A percentile compares a stretch with the other conserved stretches of the same genome.
Evolutionary conservation across 2,113 vertebrate species (phyloP).

Genomic region (Lophochroa leadbeateri): DNA sequence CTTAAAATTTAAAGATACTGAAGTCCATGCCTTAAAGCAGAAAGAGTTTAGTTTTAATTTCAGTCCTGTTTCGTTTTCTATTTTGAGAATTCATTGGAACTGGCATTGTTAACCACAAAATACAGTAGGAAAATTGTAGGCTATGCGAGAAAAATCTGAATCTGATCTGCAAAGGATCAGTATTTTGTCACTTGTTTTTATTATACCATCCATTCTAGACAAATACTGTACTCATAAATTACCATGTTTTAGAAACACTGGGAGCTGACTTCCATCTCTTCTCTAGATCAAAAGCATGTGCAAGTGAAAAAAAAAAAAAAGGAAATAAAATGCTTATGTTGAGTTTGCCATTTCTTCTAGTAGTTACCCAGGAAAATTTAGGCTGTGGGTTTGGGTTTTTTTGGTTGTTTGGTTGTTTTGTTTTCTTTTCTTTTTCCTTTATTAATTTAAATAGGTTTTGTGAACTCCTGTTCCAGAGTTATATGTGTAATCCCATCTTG

Average conservation of each 20-base stretch:
- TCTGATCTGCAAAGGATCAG: background rate
- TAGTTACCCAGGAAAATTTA: background rate
- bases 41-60: background rate
- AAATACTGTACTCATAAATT: slow-evolving; percentile 22
- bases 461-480: background rate
- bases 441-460: background rate
- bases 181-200: slow-evolving; percentile 6
- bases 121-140: background rate
- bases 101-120: slow-evolving; percentile 6
- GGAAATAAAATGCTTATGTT: background rate
- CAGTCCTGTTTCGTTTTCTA: background rate
- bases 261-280: background rate
- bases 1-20: background rate
- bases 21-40: background rate
- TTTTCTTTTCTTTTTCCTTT: background rate
- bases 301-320: background rate
- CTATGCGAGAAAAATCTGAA: background rate
- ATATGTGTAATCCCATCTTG: background rate
- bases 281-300: background rate
- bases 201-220: background rate
- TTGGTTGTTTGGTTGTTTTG: background rate
- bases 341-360: background rate
- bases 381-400: background rate
- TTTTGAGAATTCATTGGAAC: slow-evolving; percentile 8
- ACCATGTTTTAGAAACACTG: background rate